A percentile compares a stretch with the other conserved stretches of the same genome.
Conservation (phyloP, 2,888 invertebrate genomes). For the Tineola bisselliella region DNA sequence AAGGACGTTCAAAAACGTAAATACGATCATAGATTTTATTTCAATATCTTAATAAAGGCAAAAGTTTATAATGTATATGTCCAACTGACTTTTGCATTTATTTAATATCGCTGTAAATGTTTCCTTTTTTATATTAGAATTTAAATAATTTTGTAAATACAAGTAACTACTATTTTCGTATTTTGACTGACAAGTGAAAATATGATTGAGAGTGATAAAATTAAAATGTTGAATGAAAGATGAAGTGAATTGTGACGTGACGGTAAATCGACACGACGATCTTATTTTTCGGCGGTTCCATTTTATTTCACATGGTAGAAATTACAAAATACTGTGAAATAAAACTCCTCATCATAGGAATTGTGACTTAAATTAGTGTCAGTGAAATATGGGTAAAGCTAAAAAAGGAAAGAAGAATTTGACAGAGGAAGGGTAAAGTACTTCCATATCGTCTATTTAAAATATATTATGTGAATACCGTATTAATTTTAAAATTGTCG, state of each 20-base stretch:
- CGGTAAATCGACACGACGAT: conserved; percentile 1
- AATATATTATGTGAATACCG: background rate
- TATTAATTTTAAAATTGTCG: background rate
- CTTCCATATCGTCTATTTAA: background rate
- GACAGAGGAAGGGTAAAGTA: conserved; percentile 75
- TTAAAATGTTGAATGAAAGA: background rate
- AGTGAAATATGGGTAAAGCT: conserved; percentile 75
- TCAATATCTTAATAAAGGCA: no score
- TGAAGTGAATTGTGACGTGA: conserved; percentile 1
- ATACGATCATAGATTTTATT: no score
- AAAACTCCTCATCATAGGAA: conserved; percentile 44
- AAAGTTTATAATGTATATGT: no score
- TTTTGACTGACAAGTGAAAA: background rate
- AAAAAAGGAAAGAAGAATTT: conserved; percentile 84
- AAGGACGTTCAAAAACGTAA: no score
- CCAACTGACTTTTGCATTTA: no score
- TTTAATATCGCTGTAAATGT: no score
- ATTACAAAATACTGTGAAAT: conserved; percentile 43
- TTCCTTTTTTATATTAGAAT: no score
- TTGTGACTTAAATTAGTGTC: conserved; percentile 49
- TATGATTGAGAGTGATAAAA: background rate
- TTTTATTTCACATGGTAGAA: conserved; percentile 61
- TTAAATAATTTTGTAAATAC: no score
- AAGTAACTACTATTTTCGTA: no score
- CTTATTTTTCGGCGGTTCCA: background rate